Percentiles rank a stretch among this genome's conserved stretches.
Conservation (phyloP, 2,113 vertebrate genomes). For the Hemibagrus wyckioides region DNA sequence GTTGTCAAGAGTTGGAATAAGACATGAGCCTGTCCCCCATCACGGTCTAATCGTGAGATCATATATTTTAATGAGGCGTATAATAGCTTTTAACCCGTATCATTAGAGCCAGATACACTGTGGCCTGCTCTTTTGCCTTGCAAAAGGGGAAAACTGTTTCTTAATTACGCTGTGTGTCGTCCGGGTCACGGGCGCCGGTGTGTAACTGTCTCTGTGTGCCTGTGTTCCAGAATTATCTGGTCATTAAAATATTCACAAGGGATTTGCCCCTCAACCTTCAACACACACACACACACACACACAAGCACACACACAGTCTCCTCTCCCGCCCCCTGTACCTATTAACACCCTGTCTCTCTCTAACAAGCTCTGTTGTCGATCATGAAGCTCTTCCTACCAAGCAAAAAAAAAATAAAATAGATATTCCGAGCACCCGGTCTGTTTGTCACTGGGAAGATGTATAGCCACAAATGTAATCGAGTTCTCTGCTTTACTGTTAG, state of each 20-base stretch:
- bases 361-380: constrained; percentile 82
- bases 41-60: constrained; percentile 73
- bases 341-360: constrained; percentile 75
- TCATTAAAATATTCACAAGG: constrained; percentile 77
- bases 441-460: constrained; percentile 30
- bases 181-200: constrained; percentile 73
- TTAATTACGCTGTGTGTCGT: constrained; percentile 75
- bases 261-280: constrained; percentile 27
- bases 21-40: constrained; percentile 64
- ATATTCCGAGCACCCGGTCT: constrained; percentile 16
- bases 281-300: constrained; percentile 29
- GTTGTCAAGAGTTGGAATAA: constrained; percentile 29
- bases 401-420: constrained; percentile 23
- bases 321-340: constrained; percentile 59
- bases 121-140: constrained; percentile 74
- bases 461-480: constrained; percentile 32
- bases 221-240: constrained; percentile 76
- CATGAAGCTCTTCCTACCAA: constrained; percentile 57
- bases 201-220: constrained; percentile 70
- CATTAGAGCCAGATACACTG: constrained; percentile 77
- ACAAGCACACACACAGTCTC: constrained; percentile 18
- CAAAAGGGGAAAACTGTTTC: constrained; percentile 75
- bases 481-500: constrained; percentile 51
- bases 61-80: constrained; percentile 83
- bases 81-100: constrained; percentile 80